Evolutionary conservation across 1,140 invertebrate species (phyloP), one percentile per base, ranked within the genome.

Genomic region (Drosophila ogumai): DNA sequence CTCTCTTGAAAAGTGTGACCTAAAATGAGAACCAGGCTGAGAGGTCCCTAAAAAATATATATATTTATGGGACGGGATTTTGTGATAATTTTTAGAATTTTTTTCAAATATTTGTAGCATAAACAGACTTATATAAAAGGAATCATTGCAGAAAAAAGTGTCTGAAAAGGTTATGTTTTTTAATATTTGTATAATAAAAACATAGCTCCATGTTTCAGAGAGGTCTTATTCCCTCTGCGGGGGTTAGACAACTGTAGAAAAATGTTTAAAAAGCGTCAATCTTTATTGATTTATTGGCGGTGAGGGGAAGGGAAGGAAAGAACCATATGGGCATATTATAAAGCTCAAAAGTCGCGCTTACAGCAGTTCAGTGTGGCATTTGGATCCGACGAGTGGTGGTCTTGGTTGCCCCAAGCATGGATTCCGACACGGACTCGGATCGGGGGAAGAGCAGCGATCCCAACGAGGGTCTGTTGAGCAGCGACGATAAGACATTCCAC

Each of bases 381-480:
- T 73, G 61, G 38, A 49, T 22, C 25, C 34, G 55, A 32, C 56
- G 61, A 67, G 81, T 65, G 69, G 40, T 46, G 28, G 10, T 38
- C 9, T 25, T 31, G 7, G 3, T 17, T 46, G 12, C 25, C n/a
- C 6, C 4, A 9, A 17, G 3, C 22, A 81, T 81, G 79, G 67
- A 80, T 25, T 73, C 63, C 19, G 76, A 84, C n/a, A 72, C 74
- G 65, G 85, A 90, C 17, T 88, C 82, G 60, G 82, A 91, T 19
- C 73, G 88, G 43, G 88, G 77, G 4, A 84, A 76, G 47, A 91
- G 88, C 73, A 91, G 88, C 43, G 88, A 91, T 91, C 90, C 88
- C 19, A 91, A 91, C 36, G 78, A 90, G 57, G 81, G 80, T 32
- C 40, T 84, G 61, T 64, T 88, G 1, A 91, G 88, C 66, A 88